These are phyloP conservation scores for Chelonus insularis DNA, from an alignment of 1,140 invertebrate genomes.

Conservation along the genomic window DNA sequence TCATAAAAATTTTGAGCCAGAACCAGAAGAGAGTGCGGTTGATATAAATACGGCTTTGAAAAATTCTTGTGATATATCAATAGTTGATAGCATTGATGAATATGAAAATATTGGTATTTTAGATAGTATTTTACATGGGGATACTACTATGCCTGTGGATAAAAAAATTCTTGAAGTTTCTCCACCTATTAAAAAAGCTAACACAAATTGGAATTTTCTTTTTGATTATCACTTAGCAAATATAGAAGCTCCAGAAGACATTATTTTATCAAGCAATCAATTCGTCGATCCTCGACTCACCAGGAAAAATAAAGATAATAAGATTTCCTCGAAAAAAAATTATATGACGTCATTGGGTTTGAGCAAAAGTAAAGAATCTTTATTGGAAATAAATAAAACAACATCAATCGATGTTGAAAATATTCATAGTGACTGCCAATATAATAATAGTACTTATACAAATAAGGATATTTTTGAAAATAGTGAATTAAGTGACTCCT, in stretches of 20 bases:
- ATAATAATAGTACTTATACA: too few species aligned
- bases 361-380: too few species aligned
- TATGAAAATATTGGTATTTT: slow-evolving; percentile 36
- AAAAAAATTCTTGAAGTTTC: too few species aligned
- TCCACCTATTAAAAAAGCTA: too few species aligned
- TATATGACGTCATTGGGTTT: slow-evolving; percentile 6
- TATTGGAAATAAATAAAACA: too few species aligned
- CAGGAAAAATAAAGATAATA: background rate
- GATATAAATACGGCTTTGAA: background rate
- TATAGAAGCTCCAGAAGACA: slow-evolving; percentile 10
- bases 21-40: too few species aligned
- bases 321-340: background rate
- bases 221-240: slow-evolving; percentile 21
- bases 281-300: background rate
- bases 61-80: background rate
- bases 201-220: slow-evolving; percentile 29
- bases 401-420: too few species aligned
- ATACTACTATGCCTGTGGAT: slow-evolving; percentile 32
- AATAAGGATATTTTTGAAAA: too few species aligned
- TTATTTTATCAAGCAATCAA: background rate
- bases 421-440: too few species aligned
- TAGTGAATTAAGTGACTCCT: too few species aligned
- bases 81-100: slow-evolving; percentile 20
- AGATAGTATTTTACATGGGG: slow-evolving; percentile 34
- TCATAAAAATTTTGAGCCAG: slow-evolving; percentile 1